phyloP scores from a whole-genome alignment of 1,140 invertebrate genomes.

The Maconellicoccus hirsutus region DNA sequence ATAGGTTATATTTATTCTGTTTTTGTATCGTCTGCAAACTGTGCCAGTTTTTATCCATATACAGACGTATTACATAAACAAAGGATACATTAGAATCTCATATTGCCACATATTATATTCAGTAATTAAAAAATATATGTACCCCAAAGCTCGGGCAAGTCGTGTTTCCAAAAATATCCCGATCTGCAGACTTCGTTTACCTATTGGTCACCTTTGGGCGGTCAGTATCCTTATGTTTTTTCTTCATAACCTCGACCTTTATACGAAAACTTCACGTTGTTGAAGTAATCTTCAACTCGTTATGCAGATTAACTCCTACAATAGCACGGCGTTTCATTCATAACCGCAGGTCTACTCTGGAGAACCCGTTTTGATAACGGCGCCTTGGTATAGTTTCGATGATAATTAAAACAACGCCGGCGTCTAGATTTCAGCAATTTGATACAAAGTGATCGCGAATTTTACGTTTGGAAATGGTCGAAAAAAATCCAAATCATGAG shows the following conservation, averaged over 20 bases:
- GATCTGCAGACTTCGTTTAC: too few relatives aligned
- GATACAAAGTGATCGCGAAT: too few relatives aligned
- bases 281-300: neutral
- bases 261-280: neutral
- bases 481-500: too few relatives aligned
- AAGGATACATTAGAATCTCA: neutral
- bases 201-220: neutral
- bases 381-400: neutral
- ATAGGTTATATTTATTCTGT: neutral
- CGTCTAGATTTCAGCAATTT: neutral
- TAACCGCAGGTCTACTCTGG: neutral
- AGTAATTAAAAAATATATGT: neutral
- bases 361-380: neutral
- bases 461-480: too few relatives aligned
- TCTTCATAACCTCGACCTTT: neutral
- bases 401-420: neutral
- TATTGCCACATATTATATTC: neutral
- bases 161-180: neutral
- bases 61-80: neutral
- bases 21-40: neutral
- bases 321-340: neutral
- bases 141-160: neutral
- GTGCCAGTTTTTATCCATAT: neutral
- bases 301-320: constrained; percentile 8
- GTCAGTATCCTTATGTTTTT: neutral